phyloP scores from a whole-genome alignment of 2,888 invertebrate species.

The Pristionchus fissidentatus region DNA sequence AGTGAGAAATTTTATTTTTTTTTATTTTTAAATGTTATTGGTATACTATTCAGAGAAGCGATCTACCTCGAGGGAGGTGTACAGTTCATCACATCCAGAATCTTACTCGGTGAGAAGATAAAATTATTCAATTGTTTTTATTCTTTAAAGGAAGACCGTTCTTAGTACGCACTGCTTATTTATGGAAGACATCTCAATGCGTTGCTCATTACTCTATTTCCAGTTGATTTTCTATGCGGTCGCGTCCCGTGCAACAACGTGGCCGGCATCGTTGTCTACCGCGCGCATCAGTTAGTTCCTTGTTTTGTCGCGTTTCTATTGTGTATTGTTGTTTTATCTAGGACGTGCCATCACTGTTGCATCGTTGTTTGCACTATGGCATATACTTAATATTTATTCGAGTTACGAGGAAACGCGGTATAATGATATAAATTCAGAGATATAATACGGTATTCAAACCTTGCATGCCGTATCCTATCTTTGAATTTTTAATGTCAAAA shows the following conservation, averaged over 20 bases:
- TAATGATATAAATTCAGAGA: no score
- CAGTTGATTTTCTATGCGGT: conserved; percentile 91
- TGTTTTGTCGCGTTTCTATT: background rate
- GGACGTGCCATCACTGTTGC: background rate
- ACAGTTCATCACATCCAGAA: conserved; percentile 92
- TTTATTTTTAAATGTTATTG: background rate
- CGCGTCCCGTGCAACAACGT: conserved; percentile 89
- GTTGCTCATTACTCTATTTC: no score
- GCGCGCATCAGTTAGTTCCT: conserved; percentile 80
- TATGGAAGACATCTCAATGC: background rate
- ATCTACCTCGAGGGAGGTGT: conserved; percentile 93
- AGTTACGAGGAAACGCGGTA: no score
- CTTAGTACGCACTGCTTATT: no score
- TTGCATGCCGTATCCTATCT: no score
- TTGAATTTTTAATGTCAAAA: no score
- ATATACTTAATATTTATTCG: no score
- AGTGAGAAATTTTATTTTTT: background rate
- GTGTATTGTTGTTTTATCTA: background rate
- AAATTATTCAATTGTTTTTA: background rate
- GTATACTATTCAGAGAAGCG: conserved; percentile 69
- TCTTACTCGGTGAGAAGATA: conserved; percentile 82
- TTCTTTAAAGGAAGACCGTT: no score
- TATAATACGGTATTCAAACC: no score
- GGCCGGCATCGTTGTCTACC: conserved; percentile 90
- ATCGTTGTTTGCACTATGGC: no score